Evolutionary conservation across 2,888 invertebrate species (phyloP).

Genomic region (Podabrus alpinus): DNA sequence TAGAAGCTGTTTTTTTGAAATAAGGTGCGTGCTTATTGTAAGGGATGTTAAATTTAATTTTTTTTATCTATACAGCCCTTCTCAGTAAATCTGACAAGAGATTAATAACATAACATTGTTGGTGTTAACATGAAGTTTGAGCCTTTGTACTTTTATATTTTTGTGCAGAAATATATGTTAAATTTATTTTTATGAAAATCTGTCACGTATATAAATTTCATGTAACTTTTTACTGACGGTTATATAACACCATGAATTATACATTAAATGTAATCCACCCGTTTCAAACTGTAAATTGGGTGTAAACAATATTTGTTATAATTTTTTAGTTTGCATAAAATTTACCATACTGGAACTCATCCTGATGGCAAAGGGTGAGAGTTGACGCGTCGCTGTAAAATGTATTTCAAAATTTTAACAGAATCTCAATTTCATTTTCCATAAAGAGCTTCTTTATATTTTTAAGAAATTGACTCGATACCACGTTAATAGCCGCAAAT

Average conservation of each 20-base stretch:
- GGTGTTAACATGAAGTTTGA: conserved; percentile 2
- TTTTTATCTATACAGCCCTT: conserved; percentile 1
- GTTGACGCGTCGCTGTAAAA: no score
- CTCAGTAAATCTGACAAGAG: conserved; percentile 6
- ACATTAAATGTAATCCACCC: neutral
- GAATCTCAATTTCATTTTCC: neutral
- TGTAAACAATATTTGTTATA: neutral
- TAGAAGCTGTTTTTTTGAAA: neutral
- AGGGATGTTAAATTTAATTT: neutral
- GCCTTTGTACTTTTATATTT: neutral
- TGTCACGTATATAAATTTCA: neutral
- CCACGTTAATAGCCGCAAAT: neutral
- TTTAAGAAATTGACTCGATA: neutral
- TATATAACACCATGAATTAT: neutral
- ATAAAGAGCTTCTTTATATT: neutral
- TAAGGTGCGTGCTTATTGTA: neutral
- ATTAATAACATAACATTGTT: conserved; percentile 13
- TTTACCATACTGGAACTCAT: neutral
- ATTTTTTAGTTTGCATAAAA: neutral
- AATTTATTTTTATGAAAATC: neutral
- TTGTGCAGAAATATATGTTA: neutral
- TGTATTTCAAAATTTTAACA: neutral
- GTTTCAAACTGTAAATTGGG: neutral
- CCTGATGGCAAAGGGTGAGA: no score
- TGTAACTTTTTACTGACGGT: neutral